Evolutionary conservation across 2,113 vertebrate genomes (phyloP).

Genomic region (Corythaixoides concolor): DNA sequence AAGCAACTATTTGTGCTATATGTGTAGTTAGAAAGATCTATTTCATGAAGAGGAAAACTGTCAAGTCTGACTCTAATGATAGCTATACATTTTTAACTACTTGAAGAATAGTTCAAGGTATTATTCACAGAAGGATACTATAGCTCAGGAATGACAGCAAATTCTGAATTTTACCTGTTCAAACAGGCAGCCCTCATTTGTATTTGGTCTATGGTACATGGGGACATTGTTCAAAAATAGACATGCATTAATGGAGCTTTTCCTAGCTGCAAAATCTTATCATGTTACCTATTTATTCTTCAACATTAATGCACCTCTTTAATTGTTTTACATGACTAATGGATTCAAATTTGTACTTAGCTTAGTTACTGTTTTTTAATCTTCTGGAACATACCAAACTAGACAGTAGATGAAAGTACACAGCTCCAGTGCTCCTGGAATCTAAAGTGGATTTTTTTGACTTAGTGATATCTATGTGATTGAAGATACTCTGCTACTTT

Average conservation of each 20-base stretch:
- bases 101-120: slow-evolving; percentile 6
- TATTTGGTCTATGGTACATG: not conserved
- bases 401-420: not conserved
- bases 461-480: not conserved
- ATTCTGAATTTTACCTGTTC: not conserved
- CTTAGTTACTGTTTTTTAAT: not conserved
- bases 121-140: not conserved
- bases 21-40: not conserved
- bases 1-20: not conserved
- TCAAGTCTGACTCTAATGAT: slow-evolving; percentile 9
- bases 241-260: not conserved
- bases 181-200: not conserved
- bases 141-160: not conserved
- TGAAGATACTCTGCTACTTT: not conserved
- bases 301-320: not conserved
- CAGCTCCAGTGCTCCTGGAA: not conserved
- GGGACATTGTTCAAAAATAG: not conserved
- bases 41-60: not conserved
- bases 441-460: not conserved
- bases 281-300: not conserved
- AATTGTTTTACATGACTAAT: not conserved
- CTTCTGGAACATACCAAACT: not conserved
- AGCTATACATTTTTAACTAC: slow-evolving; percentile 26
- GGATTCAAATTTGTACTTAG: not conserved
- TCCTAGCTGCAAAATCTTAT: not conserved